Conservation (phyloP, 2,113 vertebrate genomes). For the Protobothrops flavoviridis region DNA sequence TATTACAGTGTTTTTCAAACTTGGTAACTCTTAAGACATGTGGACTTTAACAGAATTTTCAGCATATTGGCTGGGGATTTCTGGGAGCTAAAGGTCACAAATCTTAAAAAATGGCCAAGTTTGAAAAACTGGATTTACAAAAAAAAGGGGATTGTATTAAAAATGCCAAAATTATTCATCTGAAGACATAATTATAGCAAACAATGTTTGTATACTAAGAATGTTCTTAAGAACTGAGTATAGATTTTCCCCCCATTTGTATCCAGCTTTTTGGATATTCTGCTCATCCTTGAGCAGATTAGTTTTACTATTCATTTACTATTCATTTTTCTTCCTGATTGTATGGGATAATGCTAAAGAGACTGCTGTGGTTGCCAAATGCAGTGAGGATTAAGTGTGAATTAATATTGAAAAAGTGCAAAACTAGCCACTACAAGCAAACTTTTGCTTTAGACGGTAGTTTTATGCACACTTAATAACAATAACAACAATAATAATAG, state of each 20-base stretch:
- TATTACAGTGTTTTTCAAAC: background rate
- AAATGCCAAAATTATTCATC: background rate
- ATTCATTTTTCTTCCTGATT: background rate
- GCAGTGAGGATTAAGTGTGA: background rate
- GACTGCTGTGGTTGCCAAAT: background rate
- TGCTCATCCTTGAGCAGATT: background rate
- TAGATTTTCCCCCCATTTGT: background rate
- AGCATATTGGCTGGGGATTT: background rate
- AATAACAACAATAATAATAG: background rate
- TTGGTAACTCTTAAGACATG: background rate
- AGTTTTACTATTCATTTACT: background rate
- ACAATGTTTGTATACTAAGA: background rate
- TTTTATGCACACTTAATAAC: background rate
- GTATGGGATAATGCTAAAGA: rapidly evolving
- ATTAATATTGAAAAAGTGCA: constrained; percentile 30
- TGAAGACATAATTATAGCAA: background rate
- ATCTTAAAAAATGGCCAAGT: background rate
- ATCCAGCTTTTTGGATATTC: background rate
- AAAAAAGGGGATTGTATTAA: background rate
- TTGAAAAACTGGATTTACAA: background rate
- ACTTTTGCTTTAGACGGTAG: background rate
- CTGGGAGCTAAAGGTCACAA: background rate
- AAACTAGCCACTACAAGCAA: constrained; percentile 22
- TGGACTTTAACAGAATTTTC: background rate
- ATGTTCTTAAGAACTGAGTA: rapidly evolving